Percentiles rank a stretch among this genome's conserved stretches.
Conservation (phyloP, 1,140 invertebrate species). For the Drosophila punjabiensis region DNA sequence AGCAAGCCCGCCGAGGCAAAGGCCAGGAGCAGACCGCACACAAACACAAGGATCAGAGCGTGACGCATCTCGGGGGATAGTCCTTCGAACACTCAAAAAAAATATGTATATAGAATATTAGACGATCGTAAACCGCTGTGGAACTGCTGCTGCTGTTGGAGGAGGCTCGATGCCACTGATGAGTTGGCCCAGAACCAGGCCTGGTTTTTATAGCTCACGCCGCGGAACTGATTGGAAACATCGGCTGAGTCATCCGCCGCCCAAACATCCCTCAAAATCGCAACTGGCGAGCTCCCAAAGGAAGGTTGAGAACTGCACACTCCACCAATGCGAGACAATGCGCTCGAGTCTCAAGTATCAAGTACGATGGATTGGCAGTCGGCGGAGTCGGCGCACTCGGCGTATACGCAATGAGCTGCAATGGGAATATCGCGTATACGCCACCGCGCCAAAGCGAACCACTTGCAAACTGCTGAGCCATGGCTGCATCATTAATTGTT, state of each 20-base stretch:
- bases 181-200: constrained; percentile 31
- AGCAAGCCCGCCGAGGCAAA: constrained; percentile 58
- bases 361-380: constrained; percentile 35
- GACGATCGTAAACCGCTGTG: constrained; percentile 19
- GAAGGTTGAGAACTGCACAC: constrained; percentile 70
- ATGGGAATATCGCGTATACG: constrained; percentile 71
- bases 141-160: constrained; percentile 54
- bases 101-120: neutral
- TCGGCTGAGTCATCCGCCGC: constrained; percentile 60
- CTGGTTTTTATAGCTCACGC: constrained; percentile 61
- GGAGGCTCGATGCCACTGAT: constrained; percentile 68
- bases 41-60: constrained; percentile 59
- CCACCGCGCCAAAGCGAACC: constrained; percentile 43
- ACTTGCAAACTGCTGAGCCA: constrained; percentile 76
- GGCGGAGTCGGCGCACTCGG: constrained; percentile 31
- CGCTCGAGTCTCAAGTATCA: constrained; percentile 29
- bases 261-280: constrained; percentile 23
- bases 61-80: constrained; percentile 52
- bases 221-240: constrained; percentile 31
- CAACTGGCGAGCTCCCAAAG: constrained; percentile 51
- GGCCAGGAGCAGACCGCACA: constrained; percentile 63
- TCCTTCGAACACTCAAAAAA: constrained; percentile 21
- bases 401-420: constrained; percentile 60
- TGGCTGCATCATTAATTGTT: constrained; percentile 71
- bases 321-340: constrained; percentile 18